Conservation (phyloP, 2,797 vertebrate species). For the Pangasius mekongensis region DNA sequence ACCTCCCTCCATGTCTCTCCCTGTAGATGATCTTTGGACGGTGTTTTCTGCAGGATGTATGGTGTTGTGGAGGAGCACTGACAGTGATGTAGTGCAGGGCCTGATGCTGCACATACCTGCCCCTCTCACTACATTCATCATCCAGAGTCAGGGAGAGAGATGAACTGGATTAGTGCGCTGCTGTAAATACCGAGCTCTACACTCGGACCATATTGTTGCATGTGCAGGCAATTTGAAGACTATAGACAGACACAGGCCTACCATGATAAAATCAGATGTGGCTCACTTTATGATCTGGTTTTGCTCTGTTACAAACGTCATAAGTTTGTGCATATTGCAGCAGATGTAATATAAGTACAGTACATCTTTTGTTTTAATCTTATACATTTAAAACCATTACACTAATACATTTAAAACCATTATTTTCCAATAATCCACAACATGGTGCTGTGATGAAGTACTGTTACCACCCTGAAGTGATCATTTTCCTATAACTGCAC, state of each 20-base stretch:
- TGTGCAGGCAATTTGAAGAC: neutral
- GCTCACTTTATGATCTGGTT: neutral
- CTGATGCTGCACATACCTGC: constrained; percentile 37
- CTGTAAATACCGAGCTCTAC: constrained; percentile 10
- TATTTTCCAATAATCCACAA: too few species aligned
- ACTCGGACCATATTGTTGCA: neutral
- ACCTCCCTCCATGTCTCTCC: neutral
- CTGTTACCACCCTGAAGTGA: neutral
- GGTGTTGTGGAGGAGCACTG: constrained; percentile 37
- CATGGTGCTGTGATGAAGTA: too few species aligned
- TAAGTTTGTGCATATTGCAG: neutral
- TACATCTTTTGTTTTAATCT: neutral
- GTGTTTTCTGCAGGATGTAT: constrained; percentile 39
- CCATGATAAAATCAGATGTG: neutral
- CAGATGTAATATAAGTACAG: neutral
- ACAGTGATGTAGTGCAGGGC: constrained; percentile 51
- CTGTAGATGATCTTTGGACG: neutral
- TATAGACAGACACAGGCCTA: neutral
- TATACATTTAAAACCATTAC: neutral
- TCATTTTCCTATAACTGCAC: neutral
- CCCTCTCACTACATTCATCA: constrained; percentile 36
- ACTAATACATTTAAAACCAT: too few species aligned
- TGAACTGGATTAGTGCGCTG: constrained; percentile 12
- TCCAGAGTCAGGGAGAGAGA: constrained; percentile 3
- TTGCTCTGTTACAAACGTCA: neutral